phyloP scores from a whole-genome alignment of 1,140 invertebrate species.

The Anadara kagoshimensis region DNA sequence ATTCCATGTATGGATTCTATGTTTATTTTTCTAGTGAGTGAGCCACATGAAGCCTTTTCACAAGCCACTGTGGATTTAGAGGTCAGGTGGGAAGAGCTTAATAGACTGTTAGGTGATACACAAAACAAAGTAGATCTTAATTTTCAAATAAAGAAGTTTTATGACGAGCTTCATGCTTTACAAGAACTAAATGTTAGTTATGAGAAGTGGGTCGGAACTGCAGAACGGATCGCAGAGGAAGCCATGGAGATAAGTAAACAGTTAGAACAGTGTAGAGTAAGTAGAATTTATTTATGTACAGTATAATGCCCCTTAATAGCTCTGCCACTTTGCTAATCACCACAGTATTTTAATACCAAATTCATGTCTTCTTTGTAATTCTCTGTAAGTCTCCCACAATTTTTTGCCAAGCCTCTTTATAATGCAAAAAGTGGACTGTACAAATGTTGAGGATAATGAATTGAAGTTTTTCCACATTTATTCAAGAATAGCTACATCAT shows the following conservation, averaged over 20 bases:
- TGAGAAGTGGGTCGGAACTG: constrained; percentile 77
- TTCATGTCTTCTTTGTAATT: too few species aligned
- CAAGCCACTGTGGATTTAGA: constrained; percentile 68
- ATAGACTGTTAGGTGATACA: constrained; percentile 75
- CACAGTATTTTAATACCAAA: too few species aligned
- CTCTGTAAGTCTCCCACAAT: too few species aligned
- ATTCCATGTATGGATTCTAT: background rate
- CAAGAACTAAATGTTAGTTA: constrained; percentile 78
- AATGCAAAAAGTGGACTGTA: too few species aligned
- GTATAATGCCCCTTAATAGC: too few species aligned
- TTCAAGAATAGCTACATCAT: too few species aligned
- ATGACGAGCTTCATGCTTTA: constrained; percentile 77
- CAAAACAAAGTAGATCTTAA: constrained; percentile 76
- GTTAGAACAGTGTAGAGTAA: constrained; percentile 73
- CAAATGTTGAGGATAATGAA: too few species aligned
- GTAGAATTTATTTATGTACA: too few species aligned
- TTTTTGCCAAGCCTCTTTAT: too few species aligned
- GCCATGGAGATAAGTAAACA: constrained; percentile 64
- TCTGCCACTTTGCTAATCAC: too few species aligned
- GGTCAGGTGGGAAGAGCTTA: constrained; percentile 73
- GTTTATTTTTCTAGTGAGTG: constrained; percentile 60
- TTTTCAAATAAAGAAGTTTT: constrained; percentile 76
- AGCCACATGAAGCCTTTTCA: constrained; percentile 69
- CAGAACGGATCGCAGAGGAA: constrained; percentile 67
- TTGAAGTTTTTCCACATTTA: too few species aligned